These are phyloP conservation scores for Harpalus rubripes DNA, from an alignment of 2,888 invertebrate species.

Conservation along the genomic window DNA sequence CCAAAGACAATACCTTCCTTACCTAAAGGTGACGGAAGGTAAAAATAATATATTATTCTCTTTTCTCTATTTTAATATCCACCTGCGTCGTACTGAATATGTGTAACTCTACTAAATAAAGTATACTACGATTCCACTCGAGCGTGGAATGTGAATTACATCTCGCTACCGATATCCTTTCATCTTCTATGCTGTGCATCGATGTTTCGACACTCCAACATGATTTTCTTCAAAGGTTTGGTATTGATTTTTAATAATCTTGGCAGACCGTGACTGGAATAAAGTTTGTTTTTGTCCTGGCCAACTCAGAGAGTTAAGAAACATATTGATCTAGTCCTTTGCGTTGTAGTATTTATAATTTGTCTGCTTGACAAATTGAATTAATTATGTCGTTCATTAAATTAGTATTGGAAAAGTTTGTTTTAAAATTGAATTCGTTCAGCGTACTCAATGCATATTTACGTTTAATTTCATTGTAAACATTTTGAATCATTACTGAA, in stretches of 20 bases:
- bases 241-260: conserved; percentile 55
- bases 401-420: conserved; percentile 30
- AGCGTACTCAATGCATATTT: not conserved
- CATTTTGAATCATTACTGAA: not conserved
- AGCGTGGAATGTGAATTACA: not conserved
- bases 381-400: conserved; percentile 30
- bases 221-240: conserved; percentile 21
- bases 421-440: conserved; percentile 33
- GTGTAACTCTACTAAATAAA: too few species aligned
- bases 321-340: conserved; percentile 30
- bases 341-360: conserved; percentile 37
- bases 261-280: conserved; percentile 46
- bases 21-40: too few species aligned
- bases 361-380: conserved; percentile 32
- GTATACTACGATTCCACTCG: not conserved
- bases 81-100: too few species aligned
- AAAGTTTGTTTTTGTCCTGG: conserved; percentile 40
- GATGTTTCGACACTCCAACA: conserved; percentile 39
- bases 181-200: conserved; percentile 10
- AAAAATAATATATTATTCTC: too few species aligned
- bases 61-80: too few species aligned
- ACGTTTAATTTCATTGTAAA: not conserved
- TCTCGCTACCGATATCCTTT: not conserved
- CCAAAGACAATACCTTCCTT: too few species aligned
- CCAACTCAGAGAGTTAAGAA: conserved; percentile 12